phyloP scores from a whole-genome alignment of 2,797 vertebrate species.

The Microcaecilia unicolor region DNA sequence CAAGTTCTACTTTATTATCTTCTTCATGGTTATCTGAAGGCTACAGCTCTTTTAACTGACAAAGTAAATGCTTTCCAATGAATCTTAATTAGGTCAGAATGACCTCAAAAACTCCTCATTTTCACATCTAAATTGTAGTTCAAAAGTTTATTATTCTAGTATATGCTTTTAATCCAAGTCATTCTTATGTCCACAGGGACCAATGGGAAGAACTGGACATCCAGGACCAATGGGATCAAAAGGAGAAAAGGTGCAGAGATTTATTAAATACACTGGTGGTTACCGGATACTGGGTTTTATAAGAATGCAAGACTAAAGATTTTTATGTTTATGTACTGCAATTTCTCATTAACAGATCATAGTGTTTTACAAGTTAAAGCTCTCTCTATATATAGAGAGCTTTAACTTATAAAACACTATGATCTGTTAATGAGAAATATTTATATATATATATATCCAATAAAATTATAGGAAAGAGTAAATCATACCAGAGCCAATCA shows the following conservation, averaged over 20 bases:
- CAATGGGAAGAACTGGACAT: slow-evolving; percentile 77
- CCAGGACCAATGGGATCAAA: slow-evolving; percentile 66
- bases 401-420: too few species aligned
- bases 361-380: too few species aligned
- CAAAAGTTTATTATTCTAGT: slow-evolving; percentile 6
- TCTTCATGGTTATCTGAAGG: slow-evolving; percentile 24
- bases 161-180: slow-evolving; percentile 11
- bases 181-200: slow-evolving; percentile 63
- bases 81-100: slow-evolving; percentile 27
- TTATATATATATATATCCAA: too few species aligned
- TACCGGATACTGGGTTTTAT: too few species aligned
- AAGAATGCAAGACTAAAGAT: too few species aligned
- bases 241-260: slow-evolving; percentile 78
- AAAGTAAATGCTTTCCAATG: slow-evolving; percentile 25
- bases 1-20: slow-evolving; percentile 25
- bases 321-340: too few species aligned
- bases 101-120: slow-evolving; percentile 22
- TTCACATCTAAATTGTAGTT: slow-evolving; percentile 7
- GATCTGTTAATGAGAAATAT: too few species aligned
- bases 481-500: too few species aligned
- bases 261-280: too few species aligned
- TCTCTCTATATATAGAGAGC: too few species aligned
- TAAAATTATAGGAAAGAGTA: too few species aligned
- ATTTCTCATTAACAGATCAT: too few species aligned
- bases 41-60: slow-evolving; percentile 22